Base-by-base conservation (phyloP, 2,113 vertebrate genomes). In the Hyperoodon ampullatus region DNA sequence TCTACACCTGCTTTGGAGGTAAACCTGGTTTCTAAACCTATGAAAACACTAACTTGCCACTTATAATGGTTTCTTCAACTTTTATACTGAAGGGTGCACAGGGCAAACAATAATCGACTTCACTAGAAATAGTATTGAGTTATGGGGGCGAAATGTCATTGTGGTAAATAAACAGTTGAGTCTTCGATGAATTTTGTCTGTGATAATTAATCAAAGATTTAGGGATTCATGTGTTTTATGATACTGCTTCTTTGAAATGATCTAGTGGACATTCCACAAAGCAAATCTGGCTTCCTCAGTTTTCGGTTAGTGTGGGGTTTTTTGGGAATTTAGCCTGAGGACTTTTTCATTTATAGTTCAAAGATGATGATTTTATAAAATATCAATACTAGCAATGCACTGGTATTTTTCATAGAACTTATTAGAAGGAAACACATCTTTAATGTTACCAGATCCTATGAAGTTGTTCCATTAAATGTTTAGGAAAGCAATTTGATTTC, bases 1-100 rank as follows among this genome's bases (percentile, higher is more conserved):
- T 99, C 99, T n/a, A 99, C 99, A 55, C 99, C 99, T 10, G 99
- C 99, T 97, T 98, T 99, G 85, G 99, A 99, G 99, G 99, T 99
- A 98, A 98, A 95, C n/a, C 68, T 15, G 1, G 13, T 71, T 74
- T 47, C 77, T 84, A 3, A 78, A 78, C 24, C 35, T 39, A 81
- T 6, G 11, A 33, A 15, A 60, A 55, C 19, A 10, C 7, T 66
- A 60, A 30, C 35, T 61, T 70, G 28, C 60, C 19, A 7, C 28
- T 68, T 26, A 3, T 44, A 33, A 60, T 55, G 9, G 5, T 39
- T 78, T 80, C 66, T 95, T 71, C 65, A 53, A 7, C 60, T 47
- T 71, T 23, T 14, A 42, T 42, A 18, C 23, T 60, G 12, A 72
- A 85, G 13, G 24, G 28, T 70, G 16, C n/a, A 0, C 19, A 58